A percentile compares a stretch with the other conserved stretches of the same genome.
phyloP scores from a whole-genome alignment of 2,888 invertebrate genomes.

The Caenorhabditis wallacei region DNA sequence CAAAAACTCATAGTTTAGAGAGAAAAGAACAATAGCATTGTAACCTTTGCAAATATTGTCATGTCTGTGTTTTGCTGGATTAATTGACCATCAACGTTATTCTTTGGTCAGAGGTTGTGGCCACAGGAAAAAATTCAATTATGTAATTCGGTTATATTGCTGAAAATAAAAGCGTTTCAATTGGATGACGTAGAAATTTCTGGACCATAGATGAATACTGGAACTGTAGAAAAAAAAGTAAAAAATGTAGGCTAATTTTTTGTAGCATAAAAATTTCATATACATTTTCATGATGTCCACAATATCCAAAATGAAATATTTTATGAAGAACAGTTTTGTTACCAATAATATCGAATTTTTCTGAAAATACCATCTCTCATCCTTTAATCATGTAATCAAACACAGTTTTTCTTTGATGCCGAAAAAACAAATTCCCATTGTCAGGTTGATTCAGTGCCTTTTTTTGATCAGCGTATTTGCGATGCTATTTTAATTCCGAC shows the following conservation, averaged over 20 bases:
- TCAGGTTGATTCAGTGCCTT: constrained; percentile 29
- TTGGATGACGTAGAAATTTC: not conserved
- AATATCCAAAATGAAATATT: too few relatives aligned
- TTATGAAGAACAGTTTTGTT: too few relatives aligned
- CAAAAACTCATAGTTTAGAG: constrained; percentile 43
- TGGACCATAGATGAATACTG: too few relatives aligned
- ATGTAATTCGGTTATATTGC: not conserved
- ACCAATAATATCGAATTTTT: not conserved
- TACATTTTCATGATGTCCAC: too few relatives aligned
- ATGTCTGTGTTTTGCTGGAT: constrained; percentile 51
- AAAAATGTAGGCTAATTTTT: too few relatives aligned
- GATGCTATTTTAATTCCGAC: constrained; percentile 52
- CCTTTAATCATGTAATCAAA: constrained; percentile 18
- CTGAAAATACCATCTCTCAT: not conserved
- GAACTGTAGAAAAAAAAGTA: too few relatives aligned
- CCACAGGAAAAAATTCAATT: constrained; percentile 1
- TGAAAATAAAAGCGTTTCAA: not conserved
- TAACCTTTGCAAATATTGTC: constrained; percentile 56
- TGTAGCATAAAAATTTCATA: too few relatives aligned
- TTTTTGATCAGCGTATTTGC: constrained; percentile 39
- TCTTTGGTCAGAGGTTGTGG: constrained; percentile 12
- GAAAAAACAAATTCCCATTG: constrained; percentile 16
- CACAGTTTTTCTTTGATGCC: constrained; percentile 7
- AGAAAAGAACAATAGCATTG: constrained; percentile 50
- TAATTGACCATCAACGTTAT: constrained; percentile 48